phyloP scores from a whole-genome alignment of 1,140 invertebrate genomes.

The Copidosoma floridanum region DNA sequence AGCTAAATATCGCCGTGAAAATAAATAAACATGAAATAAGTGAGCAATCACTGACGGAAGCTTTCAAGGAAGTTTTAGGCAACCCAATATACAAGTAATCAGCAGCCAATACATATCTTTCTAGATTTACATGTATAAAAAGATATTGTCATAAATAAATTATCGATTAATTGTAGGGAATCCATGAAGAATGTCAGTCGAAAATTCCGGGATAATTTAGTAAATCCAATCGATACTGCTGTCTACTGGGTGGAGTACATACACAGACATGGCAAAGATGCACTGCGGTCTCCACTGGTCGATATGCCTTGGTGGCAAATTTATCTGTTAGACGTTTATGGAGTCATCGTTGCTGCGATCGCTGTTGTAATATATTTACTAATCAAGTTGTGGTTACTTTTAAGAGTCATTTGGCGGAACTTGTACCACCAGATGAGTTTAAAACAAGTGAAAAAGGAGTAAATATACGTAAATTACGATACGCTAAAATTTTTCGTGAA shows the following conservation, averaged over 20 bases:
- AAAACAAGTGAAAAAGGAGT: too few relatives aligned
- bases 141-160: background rate
- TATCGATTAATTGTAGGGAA: background rate
- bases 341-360: background rate
- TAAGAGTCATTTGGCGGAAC: too few relatives aligned
- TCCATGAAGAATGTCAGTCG: background rate
- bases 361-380: background rate
- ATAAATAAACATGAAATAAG: conserved; percentile 47
- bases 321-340: conserved; percentile 5
- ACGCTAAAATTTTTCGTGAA: too few relatives aligned
- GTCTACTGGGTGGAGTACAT: conserved; percentile 13
- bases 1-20: conserved; percentile 30
- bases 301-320: conserved; percentile 8
- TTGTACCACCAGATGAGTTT: too few relatives aligned
- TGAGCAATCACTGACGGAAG: conserved; percentile 35
- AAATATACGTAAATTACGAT: too few relatives aligned
- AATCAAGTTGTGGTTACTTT: too few relatives aligned
- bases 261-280: background rate
- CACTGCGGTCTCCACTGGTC: background rate
- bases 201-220: background rate
- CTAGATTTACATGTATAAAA: background rate
- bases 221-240: conserved; percentile 9
- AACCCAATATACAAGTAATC: conserved; percentile 42
- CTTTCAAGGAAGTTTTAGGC: conserved; percentile 42
- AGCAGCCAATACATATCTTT: background rate